Conservation (phyloP, 2,888 invertebrate species). For the Actias luna region DNA sequence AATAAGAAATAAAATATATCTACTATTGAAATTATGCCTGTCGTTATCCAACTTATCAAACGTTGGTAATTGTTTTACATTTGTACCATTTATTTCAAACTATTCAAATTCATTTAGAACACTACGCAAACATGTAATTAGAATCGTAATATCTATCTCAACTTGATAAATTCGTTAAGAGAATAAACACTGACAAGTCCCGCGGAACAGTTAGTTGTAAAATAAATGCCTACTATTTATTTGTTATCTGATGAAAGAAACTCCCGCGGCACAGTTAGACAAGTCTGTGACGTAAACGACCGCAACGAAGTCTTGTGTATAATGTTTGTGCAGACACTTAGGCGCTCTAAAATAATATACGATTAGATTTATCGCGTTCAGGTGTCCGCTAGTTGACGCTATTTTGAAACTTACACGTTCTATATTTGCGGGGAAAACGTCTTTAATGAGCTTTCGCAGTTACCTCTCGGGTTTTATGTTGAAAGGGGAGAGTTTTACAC, state of each 20-base stretch:
- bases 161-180: background rate
- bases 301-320: background rate
- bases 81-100: background rate
- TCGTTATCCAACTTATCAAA: too few relatives aligned
- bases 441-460: slow-evolving; percentile 46
- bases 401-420: slow-evolving; percentile 22
- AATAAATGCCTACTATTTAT: background rate
- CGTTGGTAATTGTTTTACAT: too few relatives aligned
- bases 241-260: slow-evolving; percentile 6
- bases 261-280: slow-evolving; percentile 5
- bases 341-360: slow-evolving; percentile 30
- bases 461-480: slow-evolving; percentile 23
- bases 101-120: background rate
- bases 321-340: background rate
- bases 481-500: slow-evolving; percentile 6
- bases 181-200: background rate
- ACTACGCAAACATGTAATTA: background rate
- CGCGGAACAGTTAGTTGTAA: background rate
- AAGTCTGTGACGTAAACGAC: slow-evolving; percentile 9
- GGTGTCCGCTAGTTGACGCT: slow-evolving; percentile 37
- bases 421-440: slow-evolving; percentile 45
- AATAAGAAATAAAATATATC: too few relatives aligned
- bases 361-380: slow-evolving; percentile 49
- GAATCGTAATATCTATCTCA: background rate
- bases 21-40: too few relatives aligned